These are phyloP conservation scores for Oreochromis niloticus DNA, from an alignment of 2,113 vertebrate genomes.

Conservation along the genomic window DNA sequence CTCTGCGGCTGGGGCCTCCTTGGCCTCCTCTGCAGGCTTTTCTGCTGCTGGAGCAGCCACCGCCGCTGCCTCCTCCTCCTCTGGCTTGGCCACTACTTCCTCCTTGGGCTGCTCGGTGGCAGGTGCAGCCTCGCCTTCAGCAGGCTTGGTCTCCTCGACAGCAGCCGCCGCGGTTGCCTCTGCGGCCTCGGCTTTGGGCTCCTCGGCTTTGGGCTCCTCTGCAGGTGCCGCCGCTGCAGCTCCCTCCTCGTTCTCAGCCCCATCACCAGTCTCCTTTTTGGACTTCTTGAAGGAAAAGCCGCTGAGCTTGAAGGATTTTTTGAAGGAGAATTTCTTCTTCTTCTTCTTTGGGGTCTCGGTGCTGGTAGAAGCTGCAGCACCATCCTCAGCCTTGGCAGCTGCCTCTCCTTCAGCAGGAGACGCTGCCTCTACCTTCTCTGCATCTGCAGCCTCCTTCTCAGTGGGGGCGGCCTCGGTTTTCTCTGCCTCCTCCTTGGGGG, in stretches of 20 bases:
- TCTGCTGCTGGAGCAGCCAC: conserved; percentile 50
- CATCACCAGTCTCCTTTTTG: conserved; percentile 87
- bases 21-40: conserved; percentile 25
- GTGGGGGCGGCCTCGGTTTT: conserved; percentile 49
- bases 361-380: conserved; percentile 78
- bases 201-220: conserved; percentile 69
- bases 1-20: conserved; percentile 39
- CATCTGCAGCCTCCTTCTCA: conserved; percentile 51
- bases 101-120: conserved; percentile 22
- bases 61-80: conserved; percentile 30
- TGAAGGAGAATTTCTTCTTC: conserved; percentile 96
- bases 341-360: conserved; percentile 95
- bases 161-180: conserved; percentile 2
- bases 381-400: conserved; percentile 65
- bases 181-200: conserved; percentile 55
- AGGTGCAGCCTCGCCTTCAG: conserved; percentile 58
- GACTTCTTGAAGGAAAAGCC: conserved; percentile 97
- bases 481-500: conserved; percentile 62
- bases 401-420: conserved; percentile 76
- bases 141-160: conserved; percentile 67
- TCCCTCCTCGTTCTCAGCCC: conserved; percentile 73
- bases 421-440: conserved; percentile 67
- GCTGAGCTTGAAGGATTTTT: conserved; percentile 95
- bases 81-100: conserved; percentile 45
- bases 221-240: conserved; percentile 37